A percentile compares a stretch with the other conserved stretches of the same genome.
Evolutionary conservation across 2,888 invertebrate genomes (phyloP).

Genomic region (Salticus scenicus): DNA sequence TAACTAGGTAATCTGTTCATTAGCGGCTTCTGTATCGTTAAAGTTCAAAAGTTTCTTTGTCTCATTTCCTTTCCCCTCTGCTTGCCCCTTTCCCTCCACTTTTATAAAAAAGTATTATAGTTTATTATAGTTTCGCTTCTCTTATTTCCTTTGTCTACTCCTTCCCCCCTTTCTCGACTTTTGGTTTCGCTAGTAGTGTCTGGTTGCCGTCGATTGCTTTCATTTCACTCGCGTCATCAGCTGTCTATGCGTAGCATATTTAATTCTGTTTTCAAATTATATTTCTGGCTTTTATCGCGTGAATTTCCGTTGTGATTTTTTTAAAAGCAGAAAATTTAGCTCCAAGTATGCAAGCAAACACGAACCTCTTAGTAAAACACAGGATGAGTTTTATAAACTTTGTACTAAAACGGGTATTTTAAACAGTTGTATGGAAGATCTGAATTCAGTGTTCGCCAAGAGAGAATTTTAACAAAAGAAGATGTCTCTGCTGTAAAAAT

Average conservation of each 20-base stretch:
- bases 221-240: too few relatives aligned
- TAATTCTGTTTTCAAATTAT: too few relatives aligned
- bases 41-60: not conserved
- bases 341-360: too few relatives aligned
- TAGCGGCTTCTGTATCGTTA: not conserved
- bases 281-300: too few relatives aligned
- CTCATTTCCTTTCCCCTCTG: not conserved
- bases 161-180: too few relatives aligned
- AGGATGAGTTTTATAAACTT: constrained; percentile 40
- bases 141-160: too few relatives aligned
- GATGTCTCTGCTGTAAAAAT: constrained; percentile 25
- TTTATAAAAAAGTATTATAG: too few relatives aligned
- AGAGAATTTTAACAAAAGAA: constrained; percentile 28
- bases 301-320: too few relatives aligned
- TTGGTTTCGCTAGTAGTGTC: too few relatives aligned
- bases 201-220: not conserved
- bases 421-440: not conserved
- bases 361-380: constrained; percentile 47
- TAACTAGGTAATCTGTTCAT: not conserved
- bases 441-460: constrained; percentile 37
- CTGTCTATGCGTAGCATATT: too few relatives aligned
- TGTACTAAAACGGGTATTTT: constrained; percentile 36
- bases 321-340: too few relatives aligned
- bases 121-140: too few relatives aligned
- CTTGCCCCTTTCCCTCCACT: not conserved